Evolutionary conservation across 2,888 invertebrate genomes (phyloP).

Genomic region (Nesidiocoris tenuis): DNA sequence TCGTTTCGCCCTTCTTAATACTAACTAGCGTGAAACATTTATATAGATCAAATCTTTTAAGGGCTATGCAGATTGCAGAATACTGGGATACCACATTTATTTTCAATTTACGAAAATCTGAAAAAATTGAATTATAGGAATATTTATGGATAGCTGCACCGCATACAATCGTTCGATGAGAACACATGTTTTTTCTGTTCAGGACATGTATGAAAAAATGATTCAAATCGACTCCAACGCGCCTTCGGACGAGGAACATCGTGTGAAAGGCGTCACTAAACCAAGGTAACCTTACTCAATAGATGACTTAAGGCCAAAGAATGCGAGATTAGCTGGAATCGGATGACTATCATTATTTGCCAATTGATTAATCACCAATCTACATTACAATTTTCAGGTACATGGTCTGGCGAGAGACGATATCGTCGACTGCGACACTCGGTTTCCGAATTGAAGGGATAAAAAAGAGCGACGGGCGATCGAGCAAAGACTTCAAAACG

Average conservation of each 20-base stretch:
- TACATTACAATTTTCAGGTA: conserved; percentile 48
- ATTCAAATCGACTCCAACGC: conserved; percentile 87
- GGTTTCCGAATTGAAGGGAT: conserved; percentile 97
- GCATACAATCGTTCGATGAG: no score
- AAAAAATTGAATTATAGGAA: no score
- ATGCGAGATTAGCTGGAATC: no score
- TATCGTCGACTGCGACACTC: conserved; percentile 92
- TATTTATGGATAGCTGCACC: no score
- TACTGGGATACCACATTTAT: no score
- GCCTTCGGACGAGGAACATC: conserved; percentile 86
- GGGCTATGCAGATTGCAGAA: no score
- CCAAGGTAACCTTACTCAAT: conserved; percentile 64
- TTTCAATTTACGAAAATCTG: no score
- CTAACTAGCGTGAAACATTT: no score
- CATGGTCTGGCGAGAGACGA: conserved; percentile 87
- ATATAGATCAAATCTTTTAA: no score
- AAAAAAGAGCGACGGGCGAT: conserved; percentile 83
- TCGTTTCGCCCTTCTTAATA: no score
- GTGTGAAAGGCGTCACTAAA: conserved; percentile 88
- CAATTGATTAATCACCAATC: not conserved
- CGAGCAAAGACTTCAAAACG: conserved; percentile 93
- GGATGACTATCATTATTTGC: no score
- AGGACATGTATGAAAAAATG: conserved; percentile 99
- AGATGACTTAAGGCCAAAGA: not conserved
- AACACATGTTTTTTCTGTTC: no score